Percentiles rank a stretch among this genome's conserved stretches.
Conservation (phyloP, 2,888 invertebrate genomes). For the Rotaria socialis region DNA sequence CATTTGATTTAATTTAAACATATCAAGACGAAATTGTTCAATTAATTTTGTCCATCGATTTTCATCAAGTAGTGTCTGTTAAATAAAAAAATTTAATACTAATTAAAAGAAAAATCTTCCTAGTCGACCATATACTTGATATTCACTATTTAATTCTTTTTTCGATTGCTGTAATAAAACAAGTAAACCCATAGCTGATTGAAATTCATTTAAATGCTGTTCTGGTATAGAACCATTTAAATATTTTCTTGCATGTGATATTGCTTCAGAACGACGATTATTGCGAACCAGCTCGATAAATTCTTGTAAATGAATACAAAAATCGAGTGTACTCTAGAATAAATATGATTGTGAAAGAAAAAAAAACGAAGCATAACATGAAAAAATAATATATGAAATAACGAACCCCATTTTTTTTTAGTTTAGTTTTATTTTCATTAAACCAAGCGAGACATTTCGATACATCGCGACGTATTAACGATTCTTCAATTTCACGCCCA, state of each 20-base stretch:
- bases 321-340: conserved; percentile 41
- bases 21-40: conserved; percentile 40
- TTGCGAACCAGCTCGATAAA: conserved; percentile 42
- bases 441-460: conserved; percentile 71
- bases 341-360: background rate
- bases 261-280: conserved; percentile 40
- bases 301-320: conserved; percentile 44
- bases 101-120: too few relatives aligned
- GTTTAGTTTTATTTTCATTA: conserved; percentile 44
- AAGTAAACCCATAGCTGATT: conserved; percentile 43
- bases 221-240: conserved; percentile 35
- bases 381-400: too few relatives aligned
- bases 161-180: conserved; percentile 8
- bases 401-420: conserved; percentile 41
- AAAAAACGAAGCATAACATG: background rate
- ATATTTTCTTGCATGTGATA: conserved; percentile 44
- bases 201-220: conserved; percentile 41
- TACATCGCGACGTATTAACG: conserved; percentile 75
- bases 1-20: conserved; percentile 45
- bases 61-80: conserved; percentile 30
- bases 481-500: conserved; percentile 71
- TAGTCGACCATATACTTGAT: background rate
- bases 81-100: background rate
- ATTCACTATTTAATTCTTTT: background rate
- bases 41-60: conserved; percentile 41